Evolutionary conservation across 2,888 invertebrate genomes (phyloP), one percentile per base, ranked within the genome.

Genomic region (Agrochola circellaris): DNA sequence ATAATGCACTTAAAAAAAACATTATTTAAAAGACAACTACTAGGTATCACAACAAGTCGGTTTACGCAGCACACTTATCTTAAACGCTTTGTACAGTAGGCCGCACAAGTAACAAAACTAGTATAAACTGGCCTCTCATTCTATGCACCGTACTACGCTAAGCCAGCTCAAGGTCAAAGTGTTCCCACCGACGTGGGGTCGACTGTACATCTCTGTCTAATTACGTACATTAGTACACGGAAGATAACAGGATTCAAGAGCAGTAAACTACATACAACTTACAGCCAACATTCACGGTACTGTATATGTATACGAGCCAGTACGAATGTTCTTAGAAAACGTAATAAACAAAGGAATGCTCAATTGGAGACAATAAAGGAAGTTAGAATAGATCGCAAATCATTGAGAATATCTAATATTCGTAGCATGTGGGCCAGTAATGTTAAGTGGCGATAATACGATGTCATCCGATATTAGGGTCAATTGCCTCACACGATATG

Each of bases 391-490:
- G 84, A 76, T 74, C 87, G 72, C 81, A 81, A 85, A 84, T 78
- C 66, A 76, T 84, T 76, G 67, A 45, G 70, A 79, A 65, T 71
- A 77, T 74, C 66, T 79, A 86, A 79, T 74, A 80, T 84, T 89
- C 78, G 73, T 79, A 85, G 76, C 85, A 88, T 86, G 89, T 79
- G 84, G 75, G 72, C 75, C 71, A 82, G 74, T 82, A 86, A 89
- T 80, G 81, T 91, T 88, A 87, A 89, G 89, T 90, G 87, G 89
- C 89, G 92, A 93, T 92, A 93, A 92, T 93, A 91, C 90, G 89
- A 90, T 91, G 91, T 93, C 93, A 92, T 93, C 91, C 88, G 90
- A 93, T 93, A 95, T 94, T 93, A 93, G 90, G 95, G 95, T 95
- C 95, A 95, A 94, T 94, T 94, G 94, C 93, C 93, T 88, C 89